Base-by-base conservation (phyloP, 1,140 invertebrate species). In the Nilaparvata lugens region DNA sequence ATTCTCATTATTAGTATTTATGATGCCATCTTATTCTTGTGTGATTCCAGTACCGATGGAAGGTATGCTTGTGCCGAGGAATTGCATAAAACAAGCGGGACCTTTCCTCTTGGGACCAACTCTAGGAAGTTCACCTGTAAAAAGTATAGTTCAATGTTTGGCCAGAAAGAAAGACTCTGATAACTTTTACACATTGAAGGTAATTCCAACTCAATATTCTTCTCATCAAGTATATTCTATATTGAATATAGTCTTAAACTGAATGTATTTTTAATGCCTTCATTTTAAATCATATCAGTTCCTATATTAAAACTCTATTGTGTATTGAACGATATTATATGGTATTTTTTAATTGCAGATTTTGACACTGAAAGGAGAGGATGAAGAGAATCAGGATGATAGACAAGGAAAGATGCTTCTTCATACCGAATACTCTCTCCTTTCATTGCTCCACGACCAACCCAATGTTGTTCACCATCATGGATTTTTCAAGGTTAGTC, bases 401-500 rank as follows among this genome's bases (percentile, higher is more conserved):
- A 74, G 79, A 43, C 88, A 91, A 73, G 88, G 88, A 4, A 90
- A 90, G 75, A 88, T 90, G 84, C 70, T 92, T 13, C 68, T 91
- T 6, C 86, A 90, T 67, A 89, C 87, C 1, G 89, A 92, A 71
- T 89, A 88, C 74, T 86, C 86, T 14, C 71, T 92, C 14, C 74
- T 89, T 23, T 87, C 84, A 40, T 71, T 89, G 23, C 74, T 92
- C 2, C 79, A 83, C 53, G 79, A 85, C 68, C 81, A 86, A 65
- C 78, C 84, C 66, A 88, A 89, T 56, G 85, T 92, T 43, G 81
- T 89, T 60, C 86, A 89, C 69, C 85, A 88, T 69, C 85, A 90
- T 78, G 88, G 85, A 45, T 76, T 91, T 59, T 91, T 88, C 73
- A 88, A 89, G 76, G 88, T 89, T 76, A 11, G 31, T 4, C 31